phyloP scores from a whole-genome alignment of 2,888 invertebrate species.

The Tetheella fluctuosa region DNA sequence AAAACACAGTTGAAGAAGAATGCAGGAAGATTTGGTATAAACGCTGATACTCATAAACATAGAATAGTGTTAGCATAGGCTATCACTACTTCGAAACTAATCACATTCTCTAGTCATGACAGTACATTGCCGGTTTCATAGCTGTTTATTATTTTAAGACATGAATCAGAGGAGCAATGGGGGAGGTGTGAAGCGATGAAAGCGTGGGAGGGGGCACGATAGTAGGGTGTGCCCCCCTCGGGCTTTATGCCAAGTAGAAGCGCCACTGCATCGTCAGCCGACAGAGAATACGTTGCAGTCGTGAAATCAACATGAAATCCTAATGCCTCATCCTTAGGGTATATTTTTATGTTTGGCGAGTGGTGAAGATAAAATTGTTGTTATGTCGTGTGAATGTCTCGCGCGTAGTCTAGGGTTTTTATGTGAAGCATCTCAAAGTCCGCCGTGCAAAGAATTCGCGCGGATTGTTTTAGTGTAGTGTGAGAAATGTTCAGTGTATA shows the following conservation, averaged over 20 bases:
- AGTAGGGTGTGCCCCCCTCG: conserved; percentile 63
- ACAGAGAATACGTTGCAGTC: conserved; percentile 45
- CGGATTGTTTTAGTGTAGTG: conserved; percentile 50
- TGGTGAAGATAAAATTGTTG: conserved; percentile 41
- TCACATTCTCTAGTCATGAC: conserved; percentile 38
- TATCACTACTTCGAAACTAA: conserved; percentile 40
- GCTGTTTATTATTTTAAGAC: conserved; percentile 55
- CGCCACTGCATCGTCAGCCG: conserved; percentile 74
- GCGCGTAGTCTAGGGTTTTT: conserved; percentile 74
- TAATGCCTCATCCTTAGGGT: conserved; percentile 49
- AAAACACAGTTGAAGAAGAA: too few species aligned
- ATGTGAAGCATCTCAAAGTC: conserved; percentile 72
- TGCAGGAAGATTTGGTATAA: conserved; percentile 31
- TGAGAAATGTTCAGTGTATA: conserved; percentile 42
- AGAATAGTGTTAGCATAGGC: too few species aligned
- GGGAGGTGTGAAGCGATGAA: conserved; percentile 61
- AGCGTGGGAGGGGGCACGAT: conserved; percentile 59
- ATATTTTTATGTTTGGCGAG: conserved; percentile 37
- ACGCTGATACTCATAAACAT: conserved; percentile 31
- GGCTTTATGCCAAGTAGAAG: conserved; percentile 77
- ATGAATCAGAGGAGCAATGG: conserved; percentile 65
- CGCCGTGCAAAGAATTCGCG: conserved; percentile 57
- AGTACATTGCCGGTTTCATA: conserved; percentile 63
- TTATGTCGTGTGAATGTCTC: conserved; percentile 68
- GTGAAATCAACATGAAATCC: conserved; percentile 32